Evolutionary conservation across 2,888 invertebrate genomes (phyloP).

Genomic region (Willowsia nigromaculata): DNA sequence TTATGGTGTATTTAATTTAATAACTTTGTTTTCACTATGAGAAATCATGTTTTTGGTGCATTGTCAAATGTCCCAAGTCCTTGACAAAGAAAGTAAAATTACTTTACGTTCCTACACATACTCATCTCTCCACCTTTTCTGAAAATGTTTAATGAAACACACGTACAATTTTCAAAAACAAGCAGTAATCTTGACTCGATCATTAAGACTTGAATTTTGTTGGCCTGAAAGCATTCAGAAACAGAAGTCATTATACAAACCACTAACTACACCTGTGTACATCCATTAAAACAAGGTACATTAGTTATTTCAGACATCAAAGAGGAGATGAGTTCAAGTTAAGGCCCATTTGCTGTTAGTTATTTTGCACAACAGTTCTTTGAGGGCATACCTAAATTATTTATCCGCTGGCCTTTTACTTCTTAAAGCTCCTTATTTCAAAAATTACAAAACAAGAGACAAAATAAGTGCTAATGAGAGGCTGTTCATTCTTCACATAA

Average conservation of each 20-base stretch:
- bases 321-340: neutral
- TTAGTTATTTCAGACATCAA: neutral
- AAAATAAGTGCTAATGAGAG: constrained; percentile 19
- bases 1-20: neutral
- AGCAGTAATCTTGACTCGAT: too few relatives aligned
- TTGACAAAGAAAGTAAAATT: constrained; percentile 15
- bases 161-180: neutral
- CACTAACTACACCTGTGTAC: too few relatives aligned
- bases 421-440: neutral
- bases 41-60: neutral
- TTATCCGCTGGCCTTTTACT: too few relatives aligned
- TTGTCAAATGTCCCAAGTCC: neutral
- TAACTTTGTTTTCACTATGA: neutral
- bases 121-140: neutral
- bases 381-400: neutral
- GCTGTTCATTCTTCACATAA: neutral
- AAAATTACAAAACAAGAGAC: neutral
- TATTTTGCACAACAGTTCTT: neutral
- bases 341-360: neutral
- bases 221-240: neutral
- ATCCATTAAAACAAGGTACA: neutral
- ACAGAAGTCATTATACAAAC: neutral
- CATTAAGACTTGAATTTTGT: neutral
- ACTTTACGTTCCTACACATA: constrained; percentile 16
- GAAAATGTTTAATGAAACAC: neutral